A percentile compares a stretch with the other conserved stretches of the same genome.
Conservation (phyloP, 2,888 invertebrate genomes). For the Idaea straminata region DNA sequence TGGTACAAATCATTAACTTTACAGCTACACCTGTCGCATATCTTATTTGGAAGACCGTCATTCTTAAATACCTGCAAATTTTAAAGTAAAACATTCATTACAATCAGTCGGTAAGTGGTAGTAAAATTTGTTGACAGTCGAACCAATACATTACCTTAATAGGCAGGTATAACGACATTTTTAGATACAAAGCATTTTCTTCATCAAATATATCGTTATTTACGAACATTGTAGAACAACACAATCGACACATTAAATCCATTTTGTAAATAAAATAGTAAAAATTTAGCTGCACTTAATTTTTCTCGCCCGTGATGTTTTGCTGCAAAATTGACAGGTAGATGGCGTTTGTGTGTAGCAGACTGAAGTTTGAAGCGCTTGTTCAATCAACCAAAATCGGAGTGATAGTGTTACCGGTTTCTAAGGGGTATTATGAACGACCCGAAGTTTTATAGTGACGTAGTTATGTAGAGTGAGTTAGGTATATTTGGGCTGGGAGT, state of each 20-base stretch:
- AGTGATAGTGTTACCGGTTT: conserved; percentile 56
- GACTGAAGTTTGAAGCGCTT: conserved; percentile 21
- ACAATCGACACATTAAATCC: conserved; percentile 70
- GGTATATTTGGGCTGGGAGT: conserved; percentile 41
- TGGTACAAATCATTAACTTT: conserved; percentile 86
- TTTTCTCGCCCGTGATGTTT: neutral
- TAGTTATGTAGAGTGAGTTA: conserved; percentile 30
- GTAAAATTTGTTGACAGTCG: conserved; percentile 14
- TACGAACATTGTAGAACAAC: conserved; percentile 76
- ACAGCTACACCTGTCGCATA: conserved; percentile 85
- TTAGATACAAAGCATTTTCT: conserved; percentile 83
- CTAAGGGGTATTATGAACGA: conserved; percentile 49
- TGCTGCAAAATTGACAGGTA: conserved; percentile 52
- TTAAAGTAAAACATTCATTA: neutral
- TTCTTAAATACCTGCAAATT: conserved; percentile 81
- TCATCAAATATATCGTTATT: conserved; percentile 86
- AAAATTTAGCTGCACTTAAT: neutral
- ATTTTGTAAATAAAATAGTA: conserved; percentile 40
- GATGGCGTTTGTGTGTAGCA: conserved; percentile 18
- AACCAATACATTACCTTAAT: conserved; percentile 80
- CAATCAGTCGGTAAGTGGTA: conserved; percentile 7
- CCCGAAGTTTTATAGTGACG: conserved; percentile 38
- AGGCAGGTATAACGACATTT: conserved; percentile 86
- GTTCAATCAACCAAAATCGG: conserved; percentile 71
- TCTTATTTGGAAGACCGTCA: conserved; percentile 85